Percentiles rank a stretch among this genome's conserved stretches.
Evolutionary conservation across 2,113 vertebrate genomes (phyloP).

Genomic region (Oryzias celebensis): DNA sequence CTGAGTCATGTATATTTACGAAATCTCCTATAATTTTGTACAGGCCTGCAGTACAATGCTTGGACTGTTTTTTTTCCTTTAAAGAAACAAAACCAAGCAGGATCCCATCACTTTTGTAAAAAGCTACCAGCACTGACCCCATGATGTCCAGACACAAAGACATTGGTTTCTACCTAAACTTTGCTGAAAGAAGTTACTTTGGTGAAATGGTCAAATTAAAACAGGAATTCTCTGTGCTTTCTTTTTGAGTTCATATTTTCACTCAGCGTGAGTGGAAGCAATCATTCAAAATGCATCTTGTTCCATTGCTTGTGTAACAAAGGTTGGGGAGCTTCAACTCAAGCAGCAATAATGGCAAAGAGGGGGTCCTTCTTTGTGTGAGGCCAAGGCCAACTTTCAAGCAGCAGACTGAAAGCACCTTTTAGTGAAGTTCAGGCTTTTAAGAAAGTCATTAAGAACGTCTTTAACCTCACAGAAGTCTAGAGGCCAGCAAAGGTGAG

Average conservation of each 20-base stretch:
- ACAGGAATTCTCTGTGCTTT: slow-evolving; percentile 45
- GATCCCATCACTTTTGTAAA: slow-evolving; percentile 46
- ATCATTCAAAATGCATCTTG: slow-evolving; percentile 55
- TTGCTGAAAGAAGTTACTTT: slow-evolving; percentile 62
- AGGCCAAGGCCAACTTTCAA: slow-evolving; percentile 59
- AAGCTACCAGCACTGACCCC: slow-evolving; percentile 56
- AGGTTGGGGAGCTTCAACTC: slow-evolving; percentile 44
- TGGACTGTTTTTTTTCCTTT: not conserved
- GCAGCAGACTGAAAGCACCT: slow-evolving; percentile 62
- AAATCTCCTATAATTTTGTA: not conserved
- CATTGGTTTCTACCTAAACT: slow-evolving; percentile 53
- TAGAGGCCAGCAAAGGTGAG: slow-evolving; percentile 40
- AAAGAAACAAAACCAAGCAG: slow-evolving; percentile 49
- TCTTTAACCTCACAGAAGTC: slow-evolving; percentile 49
- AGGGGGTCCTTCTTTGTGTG: slow-evolving; percentile 39
- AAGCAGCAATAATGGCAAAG: slow-evolving; percentile 21
- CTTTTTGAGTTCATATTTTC: slow-evolving; percentile 55
- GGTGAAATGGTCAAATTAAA: slow-evolving; percentile 54
- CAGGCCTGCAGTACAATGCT: no score
- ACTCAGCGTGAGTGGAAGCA: slow-evolving; percentile 47
- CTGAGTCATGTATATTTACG: no score
- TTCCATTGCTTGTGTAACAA: slow-evolving; percentile 58
- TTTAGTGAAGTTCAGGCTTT: slow-evolving; percentile 45
- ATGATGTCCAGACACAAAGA: slow-evolving; percentile 63
- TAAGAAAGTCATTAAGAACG: slow-evolving; percentile 51